Evolutionary conservation across 2,888 invertebrate species (phyloP).

Genomic region (Acanthosoma haemorrhoidale): DNA sequence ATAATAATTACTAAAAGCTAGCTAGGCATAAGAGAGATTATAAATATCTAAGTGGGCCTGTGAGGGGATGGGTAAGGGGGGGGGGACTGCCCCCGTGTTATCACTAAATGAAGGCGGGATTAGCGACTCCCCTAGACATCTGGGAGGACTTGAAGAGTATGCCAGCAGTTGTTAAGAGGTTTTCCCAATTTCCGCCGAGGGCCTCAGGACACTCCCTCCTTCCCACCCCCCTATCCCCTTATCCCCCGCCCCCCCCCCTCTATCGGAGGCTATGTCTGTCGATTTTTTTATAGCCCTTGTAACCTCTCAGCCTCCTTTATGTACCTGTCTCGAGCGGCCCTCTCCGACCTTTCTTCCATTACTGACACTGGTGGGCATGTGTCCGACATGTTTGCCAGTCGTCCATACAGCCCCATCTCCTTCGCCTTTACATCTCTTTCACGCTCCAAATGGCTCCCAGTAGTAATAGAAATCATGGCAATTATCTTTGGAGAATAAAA

Average conservation of each 20-base stretch:
- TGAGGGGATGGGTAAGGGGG: neutral
- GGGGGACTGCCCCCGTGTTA: neutral
- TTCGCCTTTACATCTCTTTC: neutral
- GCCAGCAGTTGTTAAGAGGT: conserved; percentile 26
- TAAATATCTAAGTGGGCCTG: too few relatives aligned
- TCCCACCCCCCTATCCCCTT: conserved; percentile 14
- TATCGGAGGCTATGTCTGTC: neutral
- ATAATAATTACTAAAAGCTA: too few relatives aligned
- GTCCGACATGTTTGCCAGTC: neutral
- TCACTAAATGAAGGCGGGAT: conserved; percentile 8
- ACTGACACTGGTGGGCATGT: neutral
- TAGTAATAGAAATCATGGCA: neutral
- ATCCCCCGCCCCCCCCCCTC: conserved; percentile 5
- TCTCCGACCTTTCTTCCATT: too few relatives aligned
- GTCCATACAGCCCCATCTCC: neutral
- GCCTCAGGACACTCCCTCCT: conserved; percentile 7
- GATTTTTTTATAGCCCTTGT: conserved; percentile 21
- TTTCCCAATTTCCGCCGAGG: conserved; percentile 29
- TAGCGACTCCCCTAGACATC: neutral
- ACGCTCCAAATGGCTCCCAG: neutral
- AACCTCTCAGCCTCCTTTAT: neutral
- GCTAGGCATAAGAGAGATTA: too few relatives aligned
- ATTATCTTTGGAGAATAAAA: neutral
- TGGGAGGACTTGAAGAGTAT: neutral
- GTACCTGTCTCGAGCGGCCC: too few relatives aligned